Evolutionary conservation across 2,113 vertebrate genomes (phyloP).

Genomic region (Ancistrus triradiatus): DNA sequence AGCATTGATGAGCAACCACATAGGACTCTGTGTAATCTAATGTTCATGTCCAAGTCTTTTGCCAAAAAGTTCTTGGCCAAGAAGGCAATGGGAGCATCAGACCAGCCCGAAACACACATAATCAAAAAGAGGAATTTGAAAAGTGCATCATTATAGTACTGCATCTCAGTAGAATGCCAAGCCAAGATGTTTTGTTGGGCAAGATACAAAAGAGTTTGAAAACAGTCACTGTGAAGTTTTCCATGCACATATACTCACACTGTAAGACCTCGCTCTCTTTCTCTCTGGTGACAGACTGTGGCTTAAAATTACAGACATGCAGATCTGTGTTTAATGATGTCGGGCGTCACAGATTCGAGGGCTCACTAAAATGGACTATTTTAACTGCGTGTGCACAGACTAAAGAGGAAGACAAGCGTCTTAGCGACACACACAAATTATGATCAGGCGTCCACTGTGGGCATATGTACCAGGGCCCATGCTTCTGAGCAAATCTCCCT

Average conservation of each 20-base stretch:
- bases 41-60: conserved; percentile 12
- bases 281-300: conserved; percentile 44
- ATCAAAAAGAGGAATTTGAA: conserved; percentile 31
- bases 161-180: conserved; percentile 28
- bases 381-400: conserved; percentile 35
- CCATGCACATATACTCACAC: conserved; percentile 28
- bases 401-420: conserved; percentile 36
- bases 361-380: conserved; percentile 42
- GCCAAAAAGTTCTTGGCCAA: conserved; percentile 8
- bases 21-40: conserved; percentile 3
- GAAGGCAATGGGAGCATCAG: background rate
- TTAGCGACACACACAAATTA: conserved; percentile 27
- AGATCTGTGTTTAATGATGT: conserved; percentile 51
- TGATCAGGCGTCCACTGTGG: conserved; percentile 28
- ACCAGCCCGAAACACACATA: conserved; percentile 16
- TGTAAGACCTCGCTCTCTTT: conserved; percentile 12
- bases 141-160: conserved; percentile 23
- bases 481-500: conserved; percentile 31
- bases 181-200: conserved; percentile 38
- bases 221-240: conserved; percentile 36
- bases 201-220: conserved; percentile 35
- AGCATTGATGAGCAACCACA: conserved; percentile 12
- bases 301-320: conserved; percentile 52
- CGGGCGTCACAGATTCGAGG: conserved; percentile 48
- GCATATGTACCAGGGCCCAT: conserved; percentile 27